phyloP scores from a whole-genome alignment of 1,140 invertebrate genomes.

The Saccostrea glomerata region DNA sequence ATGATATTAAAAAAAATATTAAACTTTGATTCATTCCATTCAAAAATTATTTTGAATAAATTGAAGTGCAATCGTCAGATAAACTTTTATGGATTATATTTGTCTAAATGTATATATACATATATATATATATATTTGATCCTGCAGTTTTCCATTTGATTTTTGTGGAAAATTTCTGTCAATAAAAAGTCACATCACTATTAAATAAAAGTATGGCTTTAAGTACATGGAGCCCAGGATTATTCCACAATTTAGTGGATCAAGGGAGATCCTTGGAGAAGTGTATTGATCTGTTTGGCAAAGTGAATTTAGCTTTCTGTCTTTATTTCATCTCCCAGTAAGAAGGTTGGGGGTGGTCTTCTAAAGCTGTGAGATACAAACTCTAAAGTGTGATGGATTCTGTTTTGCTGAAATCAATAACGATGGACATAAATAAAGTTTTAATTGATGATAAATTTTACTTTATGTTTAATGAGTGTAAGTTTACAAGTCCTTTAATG shows the following conservation, averaged over 20 bases:
- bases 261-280: not conserved
- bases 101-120: not conserved
- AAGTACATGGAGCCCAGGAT: slow-evolving; percentile 5
- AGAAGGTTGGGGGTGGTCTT: slow-evolving; percentile 10
- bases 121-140: not conserved
- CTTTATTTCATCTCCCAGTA: slow-evolving; percentile 28
- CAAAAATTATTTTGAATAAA: not conserved
- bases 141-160: not conserved
- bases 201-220: slow-evolving; percentile 35
- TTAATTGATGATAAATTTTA: slow-evolving; percentile 22
- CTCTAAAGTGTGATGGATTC: slow-evolving; percentile 21
- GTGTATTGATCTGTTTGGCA: slow-evolving; percentile 31
- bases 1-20: not conserved
- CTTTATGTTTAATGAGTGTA: slow-evolving; percentile 27
- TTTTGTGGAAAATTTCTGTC: not conserved
- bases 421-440: not conserved
- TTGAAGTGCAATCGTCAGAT: not conserved
- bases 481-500: not conserved
- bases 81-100: not conserved
- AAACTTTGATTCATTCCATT: not conserved
- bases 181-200: slow-evolving; percentile 22
- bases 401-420: not conserved
- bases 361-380: slow-evolving; percentile 13
- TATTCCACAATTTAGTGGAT: slow-evolving; percentile 19
- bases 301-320: slow-evolving; percentile 26